A percentile compares a stretch with the other conserved stretches of the same genome.
Conservation (phyloP, 2,797 vertebrate genomes). For the Apogon talboti region DNA sequence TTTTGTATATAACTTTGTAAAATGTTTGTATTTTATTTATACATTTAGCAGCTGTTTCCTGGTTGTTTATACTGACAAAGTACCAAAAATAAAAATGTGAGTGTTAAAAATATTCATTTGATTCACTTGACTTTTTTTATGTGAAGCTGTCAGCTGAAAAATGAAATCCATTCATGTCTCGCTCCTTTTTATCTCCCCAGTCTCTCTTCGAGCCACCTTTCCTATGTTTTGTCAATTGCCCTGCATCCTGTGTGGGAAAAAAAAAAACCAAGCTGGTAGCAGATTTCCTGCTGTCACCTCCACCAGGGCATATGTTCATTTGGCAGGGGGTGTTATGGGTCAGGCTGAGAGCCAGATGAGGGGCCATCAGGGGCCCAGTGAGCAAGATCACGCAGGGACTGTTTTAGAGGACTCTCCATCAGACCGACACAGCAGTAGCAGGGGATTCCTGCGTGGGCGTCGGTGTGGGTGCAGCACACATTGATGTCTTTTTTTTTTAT, state of each 20-base stretch:
- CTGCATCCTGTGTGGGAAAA: conserved; percentile 26
- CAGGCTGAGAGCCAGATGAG: conserved; percentile 77
- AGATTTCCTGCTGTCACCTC: conserved; percentile 53
- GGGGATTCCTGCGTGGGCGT: conserved; percentile 74
- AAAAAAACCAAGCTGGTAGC: conserved; percentile 43
- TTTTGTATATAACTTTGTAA: conserved; percentile 68
- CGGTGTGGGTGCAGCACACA: conserved; percentile 26
- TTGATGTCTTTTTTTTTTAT: conserved; percentile 19
- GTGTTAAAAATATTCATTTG: conserved; percentile 13
- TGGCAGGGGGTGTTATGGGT: conserved; percentile 70
- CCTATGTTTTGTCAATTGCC: conserved; percentile 33
- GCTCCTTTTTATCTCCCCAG: not conserved
- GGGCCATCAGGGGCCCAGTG: conserved; percentile 61
- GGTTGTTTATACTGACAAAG: conserved; percentile 24
- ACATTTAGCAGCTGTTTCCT: conserved; percentile 24
- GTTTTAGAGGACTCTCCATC: conserved; percentile 64
- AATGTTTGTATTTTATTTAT: conserved; percentile 66
- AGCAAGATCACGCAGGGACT: conserved; percentile 40
- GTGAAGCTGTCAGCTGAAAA: conserved; percentile 7
- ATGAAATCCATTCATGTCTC: conserved; percentile 33
- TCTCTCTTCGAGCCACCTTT: conserved; percentile 32
- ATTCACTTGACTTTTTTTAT: too few relatives aligned
- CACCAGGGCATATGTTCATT: conserved; percentile 74
- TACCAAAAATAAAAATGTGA: conserved; percentile 34
- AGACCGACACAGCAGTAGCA: conserved; percentile 54